These are phyloP conservation scores for Helicolenus hilgendorfi DNA, from an alignment of 2,797 vertebrate genomes.

Conservation along the genomic window DNA sequence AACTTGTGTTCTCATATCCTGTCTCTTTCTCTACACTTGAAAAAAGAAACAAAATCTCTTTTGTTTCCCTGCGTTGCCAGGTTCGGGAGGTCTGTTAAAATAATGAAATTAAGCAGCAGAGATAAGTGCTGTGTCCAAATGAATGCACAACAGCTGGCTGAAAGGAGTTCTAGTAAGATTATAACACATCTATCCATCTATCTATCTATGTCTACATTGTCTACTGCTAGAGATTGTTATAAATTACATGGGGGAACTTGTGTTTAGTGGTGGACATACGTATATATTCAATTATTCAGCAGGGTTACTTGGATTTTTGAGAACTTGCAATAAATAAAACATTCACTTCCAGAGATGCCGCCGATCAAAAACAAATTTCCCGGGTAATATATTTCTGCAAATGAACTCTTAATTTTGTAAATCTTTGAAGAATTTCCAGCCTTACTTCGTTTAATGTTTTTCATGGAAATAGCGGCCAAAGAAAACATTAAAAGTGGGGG, in stretches of 20 bases:
- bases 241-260: slow-evolving; percentile 22
- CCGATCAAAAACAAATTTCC: slow-evolving; percentile 39
- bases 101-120: slow-evolving; percentile 58
- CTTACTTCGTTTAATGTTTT: background rate
- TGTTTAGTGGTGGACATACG: slow-evolving; percentile 13
- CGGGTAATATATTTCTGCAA: slow-evolving; percentile 23
- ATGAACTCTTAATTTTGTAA: slow-evolving; percentile 33
- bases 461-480: background rate
- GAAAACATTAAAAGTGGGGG: background rate
- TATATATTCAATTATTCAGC: slow-evolving; percentile 72
- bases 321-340: slow-evolving; percentile 74
- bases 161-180: slow-evolving; percentile 2
- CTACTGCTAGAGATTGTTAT: slow-evolving; percentile 13
- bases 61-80: slow-evolving; percentile 48
- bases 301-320: slow-evolving; percentile 69
- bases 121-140: slow-evolving; percentile 30
- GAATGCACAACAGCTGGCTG: slow-evolving; percentile 32
- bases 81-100: slow-evolving; percentile 49
- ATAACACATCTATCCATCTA: background rate
- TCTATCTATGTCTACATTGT: background rate
- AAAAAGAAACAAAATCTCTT: slow-evolving; percentile 39
- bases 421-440: slow-evolving; percentile 18
- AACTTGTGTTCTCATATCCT: slow-evolving; percentile 84
- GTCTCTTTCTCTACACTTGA: slow-evolving; percentile 32
- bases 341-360: slow-evolving; percentile 49